Conservation (phyloP, 2,113 vertebrate species). For the Oncorhynchus nerka region DNA sequence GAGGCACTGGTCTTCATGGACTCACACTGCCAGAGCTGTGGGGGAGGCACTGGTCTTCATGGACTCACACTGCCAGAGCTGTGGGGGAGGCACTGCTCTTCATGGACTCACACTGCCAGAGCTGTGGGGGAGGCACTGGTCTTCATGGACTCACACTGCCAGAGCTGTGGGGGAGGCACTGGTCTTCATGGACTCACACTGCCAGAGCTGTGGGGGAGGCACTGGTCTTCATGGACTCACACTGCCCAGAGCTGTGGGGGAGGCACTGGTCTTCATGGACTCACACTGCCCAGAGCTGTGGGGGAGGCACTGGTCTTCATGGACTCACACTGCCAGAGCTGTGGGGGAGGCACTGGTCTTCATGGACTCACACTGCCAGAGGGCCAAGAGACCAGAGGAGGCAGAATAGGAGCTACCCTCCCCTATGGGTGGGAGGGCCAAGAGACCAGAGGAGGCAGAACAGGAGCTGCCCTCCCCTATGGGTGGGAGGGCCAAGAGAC, state of each 20-base stretch:
- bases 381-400: too few relatives aligned
- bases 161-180: conserved; percentile 79
- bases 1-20: conserved; percentile 89
- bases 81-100: conserved; percentile 83
- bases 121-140: conserved; percentile 82
- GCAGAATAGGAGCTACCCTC: too few relatives aligned
- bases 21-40: conserved; percentile 79
- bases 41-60: conserved; percentile 88
- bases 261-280: too few relatives aligned
- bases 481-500: too few relatives aligned
- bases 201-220: conserved; percentile 79
- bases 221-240: conserved; percentile 88
- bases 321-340: too few relatives aligned
- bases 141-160: conserved; percentile 88
- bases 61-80: conserved; percentile 84
- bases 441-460: too few relatives aligned
- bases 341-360: too few relatives aligned
- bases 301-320: too few relatives aligned
- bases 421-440: too few relatives aligned
- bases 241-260: conserved; percentile 77
- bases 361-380: too few relatives aligned
- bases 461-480: too few relatives aligned
- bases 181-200: conserved; percentile 89
- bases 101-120: conserved; percentile 85
- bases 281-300: too few relatives aligned